These are phyloP conservation scores for Danaus chrysippus DNA, from an alignment of 2,888 invertebrate genomes.

Conservation along the genomic window DNA sequence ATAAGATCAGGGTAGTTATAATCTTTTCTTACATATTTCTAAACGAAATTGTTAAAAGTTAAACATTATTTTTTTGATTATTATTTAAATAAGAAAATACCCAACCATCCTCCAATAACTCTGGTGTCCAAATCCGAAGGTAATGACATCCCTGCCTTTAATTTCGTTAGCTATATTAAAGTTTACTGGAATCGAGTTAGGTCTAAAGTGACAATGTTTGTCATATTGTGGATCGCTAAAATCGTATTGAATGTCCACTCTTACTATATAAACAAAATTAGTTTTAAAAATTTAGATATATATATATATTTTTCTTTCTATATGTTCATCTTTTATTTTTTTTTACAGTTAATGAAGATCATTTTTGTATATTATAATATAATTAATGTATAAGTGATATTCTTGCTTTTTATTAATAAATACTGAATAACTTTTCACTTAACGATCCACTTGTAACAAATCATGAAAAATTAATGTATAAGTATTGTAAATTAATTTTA, in stretches of 20 bases:
- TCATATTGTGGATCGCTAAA: constrained; percentile 28
- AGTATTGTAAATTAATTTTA: not conserved
- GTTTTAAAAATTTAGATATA: too few relatives aligned
- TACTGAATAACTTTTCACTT: too few relatives aligned
- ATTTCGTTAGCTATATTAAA: constrained; percentile 38
- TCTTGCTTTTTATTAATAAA: too few relatives aligned
- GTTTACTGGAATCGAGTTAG: constrained; percentile 39
- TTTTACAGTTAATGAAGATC: too few relatives aligned
- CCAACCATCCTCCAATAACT: constrained; percentile 39
- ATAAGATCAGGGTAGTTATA: constrained; percentile 36
- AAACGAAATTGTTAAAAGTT: not conserved
- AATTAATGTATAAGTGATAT: too few relatives aligned
- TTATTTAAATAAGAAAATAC: constrained; percentile 2
- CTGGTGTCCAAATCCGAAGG: constrained; percentile 44
- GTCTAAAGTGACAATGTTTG: constrained; percentile 40
- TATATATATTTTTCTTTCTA: too few relatives aligned
- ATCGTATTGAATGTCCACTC: constrained; percentile 45
- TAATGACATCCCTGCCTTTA: constrained; percentile 34
- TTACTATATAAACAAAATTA: too few relatives aligned
- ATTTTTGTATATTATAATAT: too few relatives aligned
- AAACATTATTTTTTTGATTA: constrained; percentile 7
- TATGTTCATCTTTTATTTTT: too few relatives aligned
- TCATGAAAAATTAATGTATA: too few relatives aligned
- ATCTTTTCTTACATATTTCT: constrained; percentile 35
- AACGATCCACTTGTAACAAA: too few relatives aligned